A percentile compares a stretch with the other conserved stretches of the same genome.
These are phyloP conservation scores for Tympanuchus pallidicinctus DNA, from an alignment of 2,113 vertebrate genomes.

Conservation along the genomic window DNA sequence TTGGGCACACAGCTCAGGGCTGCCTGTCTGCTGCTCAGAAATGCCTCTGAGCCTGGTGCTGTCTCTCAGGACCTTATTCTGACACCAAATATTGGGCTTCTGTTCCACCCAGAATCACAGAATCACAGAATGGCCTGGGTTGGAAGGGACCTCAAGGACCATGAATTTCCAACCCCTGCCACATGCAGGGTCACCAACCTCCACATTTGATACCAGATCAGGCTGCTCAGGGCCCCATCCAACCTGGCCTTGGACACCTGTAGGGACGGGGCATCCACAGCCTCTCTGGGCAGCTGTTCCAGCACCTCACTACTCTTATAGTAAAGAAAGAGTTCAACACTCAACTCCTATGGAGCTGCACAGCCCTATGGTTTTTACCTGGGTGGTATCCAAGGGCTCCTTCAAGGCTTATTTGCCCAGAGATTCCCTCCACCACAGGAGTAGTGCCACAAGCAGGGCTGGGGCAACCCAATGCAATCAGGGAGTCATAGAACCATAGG, in stretches of 20 bases:
- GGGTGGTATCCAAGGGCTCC: background rate
- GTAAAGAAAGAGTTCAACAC: no score
- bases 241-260: no score
- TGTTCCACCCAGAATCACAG: background rate
- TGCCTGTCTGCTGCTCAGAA: background rate
- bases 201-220: no score
- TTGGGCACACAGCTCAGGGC: background rate
- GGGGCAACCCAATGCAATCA: background rate
- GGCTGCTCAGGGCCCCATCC: no score
- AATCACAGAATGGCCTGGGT: no score
- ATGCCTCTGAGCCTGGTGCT: rapidly evolving
- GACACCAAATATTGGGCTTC: background rate
- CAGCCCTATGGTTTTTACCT: rapidly evolving
- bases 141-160: no score
- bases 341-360: background rate
- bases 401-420: rapidly evolving
- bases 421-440: background rate
- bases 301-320: no score
- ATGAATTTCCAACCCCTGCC: no score
- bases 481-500: no score
- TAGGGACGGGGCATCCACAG: no score
- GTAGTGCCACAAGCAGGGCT: background rate
- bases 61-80: background rate
- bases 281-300: no score
- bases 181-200: no score